Percentiles rank a stretch among this genome's conserved stretches.
Conservation (phyloP, 2,888 invertebrate genomes). For the Caenorhabditis zanzibari region DNA sequence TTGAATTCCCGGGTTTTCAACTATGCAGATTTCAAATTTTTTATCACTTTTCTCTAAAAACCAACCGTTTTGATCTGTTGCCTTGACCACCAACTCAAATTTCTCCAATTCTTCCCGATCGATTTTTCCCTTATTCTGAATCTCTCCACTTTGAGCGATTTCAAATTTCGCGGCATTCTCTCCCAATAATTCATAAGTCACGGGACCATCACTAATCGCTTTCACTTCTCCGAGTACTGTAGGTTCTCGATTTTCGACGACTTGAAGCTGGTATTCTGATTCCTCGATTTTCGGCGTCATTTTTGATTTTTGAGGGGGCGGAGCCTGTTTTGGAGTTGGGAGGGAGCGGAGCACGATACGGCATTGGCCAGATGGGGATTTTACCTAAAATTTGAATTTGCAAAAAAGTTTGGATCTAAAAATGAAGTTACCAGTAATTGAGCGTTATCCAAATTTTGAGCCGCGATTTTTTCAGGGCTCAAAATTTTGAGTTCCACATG, state of each 20-base stretch:
- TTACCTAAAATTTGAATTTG: constrained; percentile 24
- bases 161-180: constrained; percentile 60
- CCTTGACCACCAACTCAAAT: constrained; percentile 70
- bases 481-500: constrained; percentile 38
- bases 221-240: constrained; percentile 61
- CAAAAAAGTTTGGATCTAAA: background rate
- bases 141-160: constrained; percentile 62
- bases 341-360: constrained; percentile 45
- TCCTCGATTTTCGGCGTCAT: constrained; percentile 52
- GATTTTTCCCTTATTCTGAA: constrained; percentile 60
- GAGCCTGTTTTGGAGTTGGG: constrained; percentile 6
- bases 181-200: constrained; percentile 45
- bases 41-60: background rate
- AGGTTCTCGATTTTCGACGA: constrained; percentile 65
- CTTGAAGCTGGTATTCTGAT: constrained; percentile 60
- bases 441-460: constrained; percentile 59
- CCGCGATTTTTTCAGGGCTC: constrained; percentile 28
- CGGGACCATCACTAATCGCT: constrained; percentile 31
- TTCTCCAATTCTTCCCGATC: constrained; percentile 70
- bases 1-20: background rate
- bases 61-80: constrained; percentile 65
- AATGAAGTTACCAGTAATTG: constrained; percentile 45
- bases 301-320: constrained; percentile 24
- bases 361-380: constrained; percentile 48
- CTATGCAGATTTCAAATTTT: background rate